phyloP scores from a whole-genome alignment of 2,113 vertebrate species.

The Delphinapterus leucas region DNA sequence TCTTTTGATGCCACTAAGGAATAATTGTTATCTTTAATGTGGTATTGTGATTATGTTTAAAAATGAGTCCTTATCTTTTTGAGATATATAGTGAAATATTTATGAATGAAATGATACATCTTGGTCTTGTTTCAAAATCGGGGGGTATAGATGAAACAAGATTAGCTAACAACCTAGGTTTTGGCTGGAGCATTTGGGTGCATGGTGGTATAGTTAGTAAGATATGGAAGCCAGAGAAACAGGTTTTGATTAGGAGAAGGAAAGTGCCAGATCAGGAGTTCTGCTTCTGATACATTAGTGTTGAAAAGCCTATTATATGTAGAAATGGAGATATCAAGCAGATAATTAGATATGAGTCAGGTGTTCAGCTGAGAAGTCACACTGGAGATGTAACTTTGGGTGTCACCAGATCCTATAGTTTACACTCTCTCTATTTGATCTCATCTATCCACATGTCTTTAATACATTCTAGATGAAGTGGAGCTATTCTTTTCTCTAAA shows the following conservation, averaged over 20 bases:
- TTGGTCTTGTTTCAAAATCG: constrained; percentile 14
- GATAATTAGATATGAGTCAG: background rate
- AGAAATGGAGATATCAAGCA: background rate
- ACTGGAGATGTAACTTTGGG: background rate
- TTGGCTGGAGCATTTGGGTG: background rate
- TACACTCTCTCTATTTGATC: background rate
- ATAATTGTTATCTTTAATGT: background rate
- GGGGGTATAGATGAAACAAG: background rate
- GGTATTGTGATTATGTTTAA: background rate
- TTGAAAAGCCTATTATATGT: background rate
- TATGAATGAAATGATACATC: background rate
- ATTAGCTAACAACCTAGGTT: background rate
- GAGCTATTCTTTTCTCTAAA: background rate
- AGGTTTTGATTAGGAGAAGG: background rate
- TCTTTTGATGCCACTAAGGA: background rate
- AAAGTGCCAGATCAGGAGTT: background rate
- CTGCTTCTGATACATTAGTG: background rate
- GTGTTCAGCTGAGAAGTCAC: background rate
- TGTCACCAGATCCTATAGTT: constrained; percentile 12
- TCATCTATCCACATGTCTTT: background rate
- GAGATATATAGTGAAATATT: constrained; percentile 21
- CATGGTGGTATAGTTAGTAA: background rate
- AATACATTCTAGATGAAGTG: background rate
- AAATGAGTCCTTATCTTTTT: background rate
- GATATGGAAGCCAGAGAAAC: background rate